These are phyloP conservation scores for Petrocephalus schoutedeni DNA, from an alignment of 2,797 vertebrate genomes.

Conservation along the genomic window DNA sequence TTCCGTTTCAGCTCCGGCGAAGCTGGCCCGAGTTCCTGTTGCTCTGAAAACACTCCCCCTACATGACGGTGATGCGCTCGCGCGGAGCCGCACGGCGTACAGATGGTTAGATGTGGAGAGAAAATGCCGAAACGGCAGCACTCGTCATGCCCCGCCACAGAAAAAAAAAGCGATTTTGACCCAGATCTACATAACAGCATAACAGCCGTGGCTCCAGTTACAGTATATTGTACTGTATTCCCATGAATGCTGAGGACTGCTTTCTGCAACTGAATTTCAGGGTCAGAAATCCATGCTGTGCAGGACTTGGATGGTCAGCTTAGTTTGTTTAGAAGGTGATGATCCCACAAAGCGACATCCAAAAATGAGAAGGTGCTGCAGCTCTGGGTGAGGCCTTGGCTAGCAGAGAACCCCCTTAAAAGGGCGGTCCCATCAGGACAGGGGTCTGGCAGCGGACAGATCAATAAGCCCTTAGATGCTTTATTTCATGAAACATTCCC, in stretches of 20 bases:
- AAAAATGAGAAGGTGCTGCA: not conserved
- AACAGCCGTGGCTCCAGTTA: not conserved
- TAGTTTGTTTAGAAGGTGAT: not conserved
- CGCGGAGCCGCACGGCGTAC: not conserved
- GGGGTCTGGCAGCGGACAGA: not conserved
- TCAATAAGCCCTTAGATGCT: conserved; percentile 1
- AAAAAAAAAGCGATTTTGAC: not conserved
- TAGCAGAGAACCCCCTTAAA: not conserved
- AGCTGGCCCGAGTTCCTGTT: not conserved
- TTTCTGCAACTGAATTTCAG: not conserved
- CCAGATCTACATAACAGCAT: not conserved
- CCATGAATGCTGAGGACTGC: not conserved
- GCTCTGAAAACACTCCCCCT: not conserved
- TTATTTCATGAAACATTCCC: conserved; percentile 10
- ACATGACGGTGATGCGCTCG: not conserved
- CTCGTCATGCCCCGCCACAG: not conserved
- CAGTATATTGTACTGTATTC: too few species aligned
- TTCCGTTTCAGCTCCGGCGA: not conserved
- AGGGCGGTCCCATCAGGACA: not conserved
- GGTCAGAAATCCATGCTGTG: not conserved
- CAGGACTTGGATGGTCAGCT: not conserved
- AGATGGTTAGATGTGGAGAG: not conserved
- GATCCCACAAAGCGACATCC: not conserved
- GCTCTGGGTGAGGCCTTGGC: not conserved
- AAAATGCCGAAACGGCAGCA: not conserved